Conservation (phyloP, 2,113 vertebrate species). For the Lepisosteus osseus region DNA sequence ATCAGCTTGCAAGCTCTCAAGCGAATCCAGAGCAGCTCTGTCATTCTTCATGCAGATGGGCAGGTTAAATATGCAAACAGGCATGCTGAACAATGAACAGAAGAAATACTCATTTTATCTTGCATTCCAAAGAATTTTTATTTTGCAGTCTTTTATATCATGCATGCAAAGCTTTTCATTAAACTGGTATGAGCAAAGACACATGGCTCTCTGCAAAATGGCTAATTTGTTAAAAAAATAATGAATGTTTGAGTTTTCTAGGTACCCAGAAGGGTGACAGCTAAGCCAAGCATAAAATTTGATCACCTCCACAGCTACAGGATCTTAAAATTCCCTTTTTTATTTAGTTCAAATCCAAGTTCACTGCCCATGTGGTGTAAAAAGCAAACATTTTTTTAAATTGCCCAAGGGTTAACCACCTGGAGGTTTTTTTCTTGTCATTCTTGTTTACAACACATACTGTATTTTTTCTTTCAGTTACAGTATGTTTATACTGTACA, state of each 20-base stretch:
- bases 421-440: too few species aligned
- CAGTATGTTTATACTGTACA: too few species aligned
- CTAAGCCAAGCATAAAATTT: conserved; percentile 55
- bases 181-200: conserved; percentile 40
- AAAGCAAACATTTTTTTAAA: background rate
- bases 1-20: conserved; percentile 30
- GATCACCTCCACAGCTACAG: conserved; percentile 32
- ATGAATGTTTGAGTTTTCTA: conserved; percentile 58
- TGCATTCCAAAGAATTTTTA: conserved; percentile 22
- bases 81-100: conserved; percentile 1
- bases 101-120: conserved; percentile 9
- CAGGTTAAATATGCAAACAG: conserved; percentile 36
- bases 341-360: background rate
- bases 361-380: conserved; percentile 14
- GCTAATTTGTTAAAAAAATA: conserved; percentile 60
- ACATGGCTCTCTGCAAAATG: conserved; percentile 45
- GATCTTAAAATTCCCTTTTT: conserved; percentile 11
- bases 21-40: conserved; percentile 3
- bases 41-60: conserved; percentile 41
- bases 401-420: too few species aligned
- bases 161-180: conserved; percentile 41
- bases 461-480: too few species aligned
- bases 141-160: conserved; percentile 29
- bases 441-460: too few species aligned
- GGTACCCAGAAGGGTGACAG: conserved; percentile 37